These are phyloP conservation scores for Ceyx margarethae DNA, from an alignment of 2,113 vertebrate species.

Conservation along the genomic window DNA sequence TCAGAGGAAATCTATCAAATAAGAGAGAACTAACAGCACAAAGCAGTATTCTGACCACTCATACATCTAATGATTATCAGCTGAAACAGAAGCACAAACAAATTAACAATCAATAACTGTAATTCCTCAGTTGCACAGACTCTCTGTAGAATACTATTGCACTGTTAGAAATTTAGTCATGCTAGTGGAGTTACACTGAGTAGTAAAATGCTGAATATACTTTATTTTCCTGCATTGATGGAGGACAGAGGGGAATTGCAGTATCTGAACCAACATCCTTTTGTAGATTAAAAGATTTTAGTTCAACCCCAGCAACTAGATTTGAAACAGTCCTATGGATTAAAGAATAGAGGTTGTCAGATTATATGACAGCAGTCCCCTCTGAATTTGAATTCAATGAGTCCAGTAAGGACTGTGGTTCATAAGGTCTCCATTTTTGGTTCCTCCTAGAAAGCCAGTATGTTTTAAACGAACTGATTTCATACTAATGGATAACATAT, in stretches of 20 bases:
- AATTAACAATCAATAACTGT: background rate
- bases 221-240: background rate
- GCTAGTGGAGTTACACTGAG: background rate
- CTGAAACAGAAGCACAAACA: background rate
- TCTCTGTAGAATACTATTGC: background rate
- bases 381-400: background rate
- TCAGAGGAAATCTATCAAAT: background rate
- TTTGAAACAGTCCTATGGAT: background rate
- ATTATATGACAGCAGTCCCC: background rate
- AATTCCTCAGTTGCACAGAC: background rate
- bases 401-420: background rate
- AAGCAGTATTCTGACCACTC: background rate
- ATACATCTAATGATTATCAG: background rate
- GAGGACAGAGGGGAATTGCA: background rate
- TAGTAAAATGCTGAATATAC: background rate
- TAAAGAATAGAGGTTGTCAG: background rate
- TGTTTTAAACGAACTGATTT: background rate
- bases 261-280: background rate
- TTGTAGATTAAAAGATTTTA: background rate
- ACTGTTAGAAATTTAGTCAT: background rate
- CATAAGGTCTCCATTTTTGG: background rate
- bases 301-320: background rate
- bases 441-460: background rate
- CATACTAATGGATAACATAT: background rate
- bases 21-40: background rate